phyloP scores from a whole-genome alignment of 2,113 vertebrate species.

The Pionites leucogaster region DNA sequence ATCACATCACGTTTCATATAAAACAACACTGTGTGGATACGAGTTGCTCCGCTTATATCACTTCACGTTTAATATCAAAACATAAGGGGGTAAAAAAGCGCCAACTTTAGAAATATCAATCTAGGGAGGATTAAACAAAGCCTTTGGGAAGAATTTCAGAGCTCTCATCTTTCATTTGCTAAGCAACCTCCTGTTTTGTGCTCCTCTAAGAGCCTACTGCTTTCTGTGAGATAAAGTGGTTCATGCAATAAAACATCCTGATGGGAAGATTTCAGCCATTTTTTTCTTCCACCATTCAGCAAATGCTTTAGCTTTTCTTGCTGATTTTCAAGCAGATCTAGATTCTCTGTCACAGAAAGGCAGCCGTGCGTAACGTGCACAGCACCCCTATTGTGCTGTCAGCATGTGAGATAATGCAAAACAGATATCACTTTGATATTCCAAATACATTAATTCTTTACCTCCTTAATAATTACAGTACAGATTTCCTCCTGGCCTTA shows the following conservation, averaged over 20 bases:
- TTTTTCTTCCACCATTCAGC: neutral
- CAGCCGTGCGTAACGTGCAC: neutral
- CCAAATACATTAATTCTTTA: constrained; percentile 13
- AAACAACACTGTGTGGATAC: neutral
- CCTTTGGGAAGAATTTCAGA: neutral
- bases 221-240: neutral
- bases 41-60: neutral
- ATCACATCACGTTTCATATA: constrained; percentile 45
- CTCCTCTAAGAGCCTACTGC: neutral
- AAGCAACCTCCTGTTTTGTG: neutral
- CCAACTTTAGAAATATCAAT: neutral
- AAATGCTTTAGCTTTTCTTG: constrained; percentile 12
- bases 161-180: neutral
- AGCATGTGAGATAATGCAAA: neutral
- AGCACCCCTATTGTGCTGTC: neutral
- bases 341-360: constrained; percentile 18
- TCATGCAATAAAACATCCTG: neutral
- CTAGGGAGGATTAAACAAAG: neutral
- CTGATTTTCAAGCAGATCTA: neutral
- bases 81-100: neutral
- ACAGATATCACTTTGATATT: neutral
- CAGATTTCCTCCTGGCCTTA: neutral
- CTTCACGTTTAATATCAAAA: constrained; percentile 29
- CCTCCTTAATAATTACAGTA: neutral
- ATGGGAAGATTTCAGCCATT: neutral